Base-by-base conservation (phyloP, 2,797 vertebrate genomes). In the Buceros bicornis region DNA sequence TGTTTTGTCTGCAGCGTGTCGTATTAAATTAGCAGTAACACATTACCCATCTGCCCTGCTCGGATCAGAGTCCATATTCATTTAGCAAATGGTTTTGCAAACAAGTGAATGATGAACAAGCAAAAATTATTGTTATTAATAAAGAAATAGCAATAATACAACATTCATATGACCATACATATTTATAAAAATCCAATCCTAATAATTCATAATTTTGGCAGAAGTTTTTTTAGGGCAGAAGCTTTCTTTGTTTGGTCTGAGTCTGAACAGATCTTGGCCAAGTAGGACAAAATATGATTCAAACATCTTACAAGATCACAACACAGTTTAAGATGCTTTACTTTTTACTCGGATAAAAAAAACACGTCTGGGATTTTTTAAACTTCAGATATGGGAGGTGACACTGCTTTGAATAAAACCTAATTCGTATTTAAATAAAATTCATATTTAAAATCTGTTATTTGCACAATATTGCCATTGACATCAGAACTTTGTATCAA, bases 211-310 rank as follows among this genome's bases (percentile, higher is more conserved):
- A 37, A 87, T 72, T 93, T 64, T 70, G 21, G 43, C 43, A 66
- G 35, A 89, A 77, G 5, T 2, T 45, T 77, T 91, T 88, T 80
- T 61, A 60, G 66, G n/a, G 53, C 50, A 91, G 93, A 93, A 84
- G 35, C 47, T 93, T 87, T 37, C 86, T 76, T 86, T 96, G 82
- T 95, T 96, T 96, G 86, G 82, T 95, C 91, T 95, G 47, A 50
- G 70, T 78, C 70, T 88, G 60, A 66, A 64, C 51, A 80, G 16
- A 17, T 45, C 79, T 90, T 80, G 95, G 93, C 95, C 96, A 97
- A 96, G 37, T 73, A 96, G 95, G 93, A 96, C 71, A 93, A 94
- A 96, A 95, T 18, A 33, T 17, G 20, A 82, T 90, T 93, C 93
- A 91, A 83, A 92, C 33, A 86, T 95, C 76, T 79, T 90, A 21